Conservation (phyloP, 2,797 vertebrate genomes). For the Esox masquinongy region DNA sequence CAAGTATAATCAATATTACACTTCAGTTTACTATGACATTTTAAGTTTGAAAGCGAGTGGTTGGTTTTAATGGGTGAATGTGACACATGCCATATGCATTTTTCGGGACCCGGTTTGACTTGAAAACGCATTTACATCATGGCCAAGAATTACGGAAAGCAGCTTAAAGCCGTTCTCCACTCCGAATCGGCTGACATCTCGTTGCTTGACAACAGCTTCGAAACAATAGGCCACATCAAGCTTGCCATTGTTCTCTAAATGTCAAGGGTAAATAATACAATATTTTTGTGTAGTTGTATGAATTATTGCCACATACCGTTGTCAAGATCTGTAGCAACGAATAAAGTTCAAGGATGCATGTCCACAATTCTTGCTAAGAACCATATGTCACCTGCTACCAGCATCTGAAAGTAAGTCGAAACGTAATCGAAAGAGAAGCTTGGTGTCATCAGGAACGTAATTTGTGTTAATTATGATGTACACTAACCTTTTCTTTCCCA, state of each 20-base stretch:
- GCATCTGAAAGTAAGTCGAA: neutral
- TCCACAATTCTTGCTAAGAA: neutral
- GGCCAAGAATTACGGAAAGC: too few relatives aligned
- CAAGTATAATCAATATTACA: too few relatives aligned
- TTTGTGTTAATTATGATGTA: too few relatives aligned
- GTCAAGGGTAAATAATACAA: too few relatives aligned
- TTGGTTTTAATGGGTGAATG: too few relatives aligned
- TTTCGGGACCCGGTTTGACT: too few relatives aligned
- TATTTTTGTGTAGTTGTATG: neutral
- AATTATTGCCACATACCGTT: neutral
- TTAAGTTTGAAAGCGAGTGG: too few relatives aligned
- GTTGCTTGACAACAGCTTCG: constrained; percentile 14
- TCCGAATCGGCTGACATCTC: neutral
- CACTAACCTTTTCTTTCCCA: too few relatives aligned
- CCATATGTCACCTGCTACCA: neutral
- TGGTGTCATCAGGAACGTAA: too few relatives aligned
- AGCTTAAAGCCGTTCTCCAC: neutral
- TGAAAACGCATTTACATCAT: too few relatives aligned
- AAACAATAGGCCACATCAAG: neutral
- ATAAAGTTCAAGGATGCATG: neutral
- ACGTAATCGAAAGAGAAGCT: neutral
- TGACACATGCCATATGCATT: too few relatives aligned
- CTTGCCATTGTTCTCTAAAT: neutral
- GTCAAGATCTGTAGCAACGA: neutral
- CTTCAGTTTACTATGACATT: too few relatives aligned